Percentiles rank a stretch among this genome's conserved stretches.
These are phyloP conservation scores for Cairina moschata DNA, from an alignment of 2,113 vertebrate species.

Conservation along the genomic window DNA sequence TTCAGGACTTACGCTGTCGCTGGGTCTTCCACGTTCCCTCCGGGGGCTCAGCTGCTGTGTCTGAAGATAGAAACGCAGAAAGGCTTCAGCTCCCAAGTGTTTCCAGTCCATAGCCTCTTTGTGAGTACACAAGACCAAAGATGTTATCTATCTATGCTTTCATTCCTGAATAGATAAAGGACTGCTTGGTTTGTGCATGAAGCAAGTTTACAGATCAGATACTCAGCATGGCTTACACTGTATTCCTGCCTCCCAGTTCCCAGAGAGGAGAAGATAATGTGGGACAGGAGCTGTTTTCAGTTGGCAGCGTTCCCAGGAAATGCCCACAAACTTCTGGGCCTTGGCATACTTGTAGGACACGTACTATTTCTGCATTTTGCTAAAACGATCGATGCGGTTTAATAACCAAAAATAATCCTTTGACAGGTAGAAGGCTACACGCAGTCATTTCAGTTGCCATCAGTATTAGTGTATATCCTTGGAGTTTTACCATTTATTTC, in stretches of 20 bases:
- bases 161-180: neutral
- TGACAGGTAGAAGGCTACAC: neutral
- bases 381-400: neutral
- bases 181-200: neutral
- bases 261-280: neutral
- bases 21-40: slow-evolving; percentile 9
- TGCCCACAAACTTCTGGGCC: slow-evolving; percentile 8
- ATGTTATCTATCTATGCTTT: neutral
- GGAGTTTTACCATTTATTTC: neutral
- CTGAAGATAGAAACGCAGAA: slow-evolving; percentile 4
- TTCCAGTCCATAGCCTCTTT: neutral
- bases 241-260: neutral
- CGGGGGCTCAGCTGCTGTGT: slow-evolving; percentile 46
- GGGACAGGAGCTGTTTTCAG: neutral
- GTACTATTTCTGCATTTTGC: neutral
- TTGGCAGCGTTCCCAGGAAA: slow-evolving; percentile 41
- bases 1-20: neutral
- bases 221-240: neutral
- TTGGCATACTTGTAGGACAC: neutral
- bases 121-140: neutral
- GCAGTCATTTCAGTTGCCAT: neutral
- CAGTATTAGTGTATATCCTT: neutral
- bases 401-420: neutral
- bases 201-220: neutral
- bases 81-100: neutral